Evolutionary conservation across 2,797 vertebrate species (phyloP), one percentile per base, ranked within the genome.

Genomic region (Mormyrops boulengeri): DNA sequence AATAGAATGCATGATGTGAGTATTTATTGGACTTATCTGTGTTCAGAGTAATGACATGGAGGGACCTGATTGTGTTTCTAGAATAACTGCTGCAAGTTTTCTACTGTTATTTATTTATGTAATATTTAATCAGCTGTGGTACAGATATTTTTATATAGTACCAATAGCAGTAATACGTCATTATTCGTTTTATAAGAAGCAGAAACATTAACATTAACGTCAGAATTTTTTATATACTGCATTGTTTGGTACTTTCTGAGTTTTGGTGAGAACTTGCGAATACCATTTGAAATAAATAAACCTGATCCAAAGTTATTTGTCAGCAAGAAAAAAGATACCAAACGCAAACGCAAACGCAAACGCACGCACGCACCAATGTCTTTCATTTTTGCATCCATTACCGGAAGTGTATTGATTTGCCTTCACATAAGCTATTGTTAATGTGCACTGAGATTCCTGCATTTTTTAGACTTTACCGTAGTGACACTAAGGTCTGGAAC

Each of bases 11-110:
- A 82, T 82, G 77, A 82, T 47, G 77, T n/a, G 17, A 82, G 77
- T 82, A 82, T 82, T 82, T 82, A 82, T 82, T 47, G 77, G 77
- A 82, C 38, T 47, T 47, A 82, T n/a, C 34, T 82, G 41, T 82
- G 77, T 47, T 82, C 77, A 82, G 41, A 44, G 77, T 19, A 49
- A 47, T 82, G 69, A 77, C 69, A 41, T 38, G 41, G 77, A 82
- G 41, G 77, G 41, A 47, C 77, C 77, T 82, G 38, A 82, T 82
- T 77, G 85, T 52, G 88, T 17, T 88, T 89, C 89, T 91, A 89
- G 91, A 91, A 92, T 90, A 38, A 90, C 92, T 26, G 60, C 41
- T 89, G 89, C 80, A 30, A 52, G 89, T 89, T 85, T 66, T 22
- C 14, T 49, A 87, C 30, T 19, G 22, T 87, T 86, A 89, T 89